These are phyloP conservation scores for Battus philenor DNA, from an alignment of 1,140 invertebrate species.

Conservation along the genomic window DNA sequence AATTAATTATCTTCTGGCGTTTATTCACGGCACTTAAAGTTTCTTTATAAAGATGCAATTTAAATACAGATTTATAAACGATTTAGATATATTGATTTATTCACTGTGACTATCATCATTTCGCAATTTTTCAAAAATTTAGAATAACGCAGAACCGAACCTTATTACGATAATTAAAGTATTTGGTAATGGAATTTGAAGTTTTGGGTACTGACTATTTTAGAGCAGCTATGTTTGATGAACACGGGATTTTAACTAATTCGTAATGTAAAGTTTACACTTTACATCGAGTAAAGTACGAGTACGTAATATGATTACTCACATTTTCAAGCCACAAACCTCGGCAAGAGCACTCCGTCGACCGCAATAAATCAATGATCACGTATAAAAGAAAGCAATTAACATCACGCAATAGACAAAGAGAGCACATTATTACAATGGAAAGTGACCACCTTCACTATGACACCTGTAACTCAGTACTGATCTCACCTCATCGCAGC, in stretches of 20 bases:
- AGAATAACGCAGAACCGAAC: too few relatives aligned
- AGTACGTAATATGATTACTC: slow-evolving; percentile 8
- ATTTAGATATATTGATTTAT: too few relatives aligned
- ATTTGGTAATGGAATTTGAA: too few relatives aligned
- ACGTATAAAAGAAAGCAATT: slow-evolving; percentile 66
- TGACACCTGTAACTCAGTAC: slow-evolving; percentile 68
- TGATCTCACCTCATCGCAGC: slow-evolving; percentile 46
- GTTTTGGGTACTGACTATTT: too few relatives aligned
- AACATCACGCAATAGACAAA: slow-evolving; percentile 51
- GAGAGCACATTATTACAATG: slow-evolving; percentile 61
- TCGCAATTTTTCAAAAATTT: not conserved
- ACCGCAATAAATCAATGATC: slow-evolving; percentile 63
- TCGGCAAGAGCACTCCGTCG: slow-evolving; percentile 28
- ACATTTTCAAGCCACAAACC: slow-evolving; percentile 33
- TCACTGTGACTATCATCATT: not conserved
- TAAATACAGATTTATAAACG: too few relatives aligned
- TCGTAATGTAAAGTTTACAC: too few relatives aligned
- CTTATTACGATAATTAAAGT: too few relatives aligned
- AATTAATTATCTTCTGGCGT: too few relatives aligned
- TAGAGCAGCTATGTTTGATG: too few relatives aligned
- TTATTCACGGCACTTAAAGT: too few relatives aligned
- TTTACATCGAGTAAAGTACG: not conserved
- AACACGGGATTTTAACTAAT: too few relatives aligned
- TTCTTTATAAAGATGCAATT: too few relatives aligned
- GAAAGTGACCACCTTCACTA: slow-evolving; percentile 63